phyloP scores from a whole-genome alignment of 2,113 vertebrate species.

The Oreochromis tanganicae region DNA sequence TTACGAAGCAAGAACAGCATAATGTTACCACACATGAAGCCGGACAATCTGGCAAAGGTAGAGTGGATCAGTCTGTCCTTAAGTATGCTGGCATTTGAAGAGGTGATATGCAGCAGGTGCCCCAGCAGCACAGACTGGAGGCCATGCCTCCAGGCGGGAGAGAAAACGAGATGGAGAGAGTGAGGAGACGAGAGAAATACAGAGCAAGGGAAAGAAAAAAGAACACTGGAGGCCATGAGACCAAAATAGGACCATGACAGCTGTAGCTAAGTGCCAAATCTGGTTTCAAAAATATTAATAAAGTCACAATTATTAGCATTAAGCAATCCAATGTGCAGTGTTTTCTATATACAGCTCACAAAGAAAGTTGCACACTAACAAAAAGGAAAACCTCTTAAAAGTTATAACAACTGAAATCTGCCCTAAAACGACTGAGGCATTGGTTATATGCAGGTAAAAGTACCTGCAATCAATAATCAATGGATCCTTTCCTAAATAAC shows the following conservation, averaged over 20 bases:
- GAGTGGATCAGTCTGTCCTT: background rate
- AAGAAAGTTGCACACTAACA: background rate
- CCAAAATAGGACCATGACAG: background rate
- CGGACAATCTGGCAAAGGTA: background rate
- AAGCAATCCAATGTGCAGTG: background rate
- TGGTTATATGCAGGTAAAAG: background rate
- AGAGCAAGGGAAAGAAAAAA: background rate
- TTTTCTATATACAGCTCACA: background rate
- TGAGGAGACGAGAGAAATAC: background rate
- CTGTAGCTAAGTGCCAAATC: background rate
- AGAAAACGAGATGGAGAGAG: background rate
- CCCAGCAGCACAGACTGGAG: background rate
- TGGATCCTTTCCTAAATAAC: slow-evolving; percentile 59
- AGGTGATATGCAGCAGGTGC: background rate
- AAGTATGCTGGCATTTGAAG: background rate
- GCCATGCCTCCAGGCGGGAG: background rate
- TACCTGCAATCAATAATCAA: slow-evolving; percentile 70
- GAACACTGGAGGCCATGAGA: background rate
- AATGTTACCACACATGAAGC: background rate
- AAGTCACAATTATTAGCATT: background rate
- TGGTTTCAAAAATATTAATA: background rate
- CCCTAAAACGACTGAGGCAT: background rate
- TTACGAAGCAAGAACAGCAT: background rate
- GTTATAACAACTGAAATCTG: background rate
- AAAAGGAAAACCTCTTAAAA: background rate